phyloP scores from a whole-genome alignment of 1,140 invertebrate genomes.

The Tachypleus tridentatus region DNA sequence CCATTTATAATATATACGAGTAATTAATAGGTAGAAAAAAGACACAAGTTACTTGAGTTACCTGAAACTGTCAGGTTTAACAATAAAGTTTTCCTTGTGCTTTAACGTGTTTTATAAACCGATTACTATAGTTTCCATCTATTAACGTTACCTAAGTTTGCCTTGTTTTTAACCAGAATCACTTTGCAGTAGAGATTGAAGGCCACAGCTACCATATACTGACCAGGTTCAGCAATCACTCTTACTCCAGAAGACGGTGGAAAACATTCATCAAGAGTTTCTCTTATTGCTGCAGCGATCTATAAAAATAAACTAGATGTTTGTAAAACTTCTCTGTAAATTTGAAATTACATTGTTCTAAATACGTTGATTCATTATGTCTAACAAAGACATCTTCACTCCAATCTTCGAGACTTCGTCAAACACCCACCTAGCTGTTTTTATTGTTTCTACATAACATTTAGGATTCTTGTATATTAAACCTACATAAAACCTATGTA shows the following conservation, averaged over 20 bases:
- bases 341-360: no score
- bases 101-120: no score
- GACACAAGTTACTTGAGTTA: no score
- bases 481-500: conserved; percentile 70
- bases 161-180: conserved; percentile 34
- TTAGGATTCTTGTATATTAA: conserved; percentile 64
- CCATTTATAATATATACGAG: no score
- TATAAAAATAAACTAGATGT: conserved; percentile 28
- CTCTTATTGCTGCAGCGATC: conserved; percentile 60
- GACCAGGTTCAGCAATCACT: conserved; percentile 92
- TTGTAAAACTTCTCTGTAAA: background rate
- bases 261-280: conserved; percentile 67
- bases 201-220: conserved; percentile 66
- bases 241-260: conserved; percentile 52
- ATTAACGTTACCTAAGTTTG: no score
- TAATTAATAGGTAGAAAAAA: no score
- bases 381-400: conserved; percentile 56
- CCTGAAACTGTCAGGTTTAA: no score
- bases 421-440: conserved; percentile 52
- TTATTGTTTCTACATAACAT: conserved; percentile 59
- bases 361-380: conserved; percentile 38
- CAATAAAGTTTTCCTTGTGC: no score
- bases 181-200: conserved; percentile 81
- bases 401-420: conserved; percentile 51
- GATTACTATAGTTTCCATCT: no score